Conservation (phyloP, 2,888 invertebrate genomes). For the Synergus umbraculus region DNA sequence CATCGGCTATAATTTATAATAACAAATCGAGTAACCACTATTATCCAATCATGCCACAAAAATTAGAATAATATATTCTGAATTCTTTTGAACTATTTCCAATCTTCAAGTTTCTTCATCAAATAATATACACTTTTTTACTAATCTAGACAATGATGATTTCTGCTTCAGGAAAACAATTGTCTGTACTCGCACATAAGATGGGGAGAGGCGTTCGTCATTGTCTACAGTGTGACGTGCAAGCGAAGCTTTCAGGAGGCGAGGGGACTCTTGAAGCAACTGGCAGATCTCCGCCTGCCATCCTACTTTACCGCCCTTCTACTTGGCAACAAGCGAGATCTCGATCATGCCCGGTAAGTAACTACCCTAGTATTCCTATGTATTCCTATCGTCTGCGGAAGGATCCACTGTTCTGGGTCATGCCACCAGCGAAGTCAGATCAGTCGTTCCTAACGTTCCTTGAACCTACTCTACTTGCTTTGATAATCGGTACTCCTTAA, state of each 20-base stretch:
- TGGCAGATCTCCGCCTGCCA: conserved; percentile 86
- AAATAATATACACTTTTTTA: neutral
- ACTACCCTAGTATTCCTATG: conserved; percentile 41
- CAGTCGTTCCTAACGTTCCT: conserved; percentile 16
- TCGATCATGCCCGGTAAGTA: conserved; percentile 87
- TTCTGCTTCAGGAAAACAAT: conserved; percentile 82
- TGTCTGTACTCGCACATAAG: conserved; percentile 87
- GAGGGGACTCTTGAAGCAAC: conserved; percentile 84
- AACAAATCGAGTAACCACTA: neutral
- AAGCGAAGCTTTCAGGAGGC: conserved; percentile 87
- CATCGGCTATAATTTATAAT: conserved; percentile 8
- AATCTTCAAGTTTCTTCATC: no score
- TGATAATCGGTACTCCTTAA: conserved; percentile 39
- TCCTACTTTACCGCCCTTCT: conserved; percentile 88
- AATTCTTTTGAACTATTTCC: neutral
- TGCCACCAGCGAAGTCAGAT: conserved; percentile 40
- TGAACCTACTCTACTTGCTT: conserved; percentile 36
- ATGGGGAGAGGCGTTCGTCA: conserved; percentile 91
- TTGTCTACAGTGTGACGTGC: conserved; percentile 90
- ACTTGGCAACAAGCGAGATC: conserved; percentile 89
- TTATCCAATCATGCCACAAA: neutral
- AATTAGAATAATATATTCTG: neutral
- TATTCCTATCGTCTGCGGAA: conserved; percentile 29
- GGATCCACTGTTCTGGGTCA: conserved; percentile 41
- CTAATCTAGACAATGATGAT: conserved; percentile 9